Base-by-base conservation (phyloP, 2,113 vertebrate species). In the Microcebus griseorufus region DNA sequence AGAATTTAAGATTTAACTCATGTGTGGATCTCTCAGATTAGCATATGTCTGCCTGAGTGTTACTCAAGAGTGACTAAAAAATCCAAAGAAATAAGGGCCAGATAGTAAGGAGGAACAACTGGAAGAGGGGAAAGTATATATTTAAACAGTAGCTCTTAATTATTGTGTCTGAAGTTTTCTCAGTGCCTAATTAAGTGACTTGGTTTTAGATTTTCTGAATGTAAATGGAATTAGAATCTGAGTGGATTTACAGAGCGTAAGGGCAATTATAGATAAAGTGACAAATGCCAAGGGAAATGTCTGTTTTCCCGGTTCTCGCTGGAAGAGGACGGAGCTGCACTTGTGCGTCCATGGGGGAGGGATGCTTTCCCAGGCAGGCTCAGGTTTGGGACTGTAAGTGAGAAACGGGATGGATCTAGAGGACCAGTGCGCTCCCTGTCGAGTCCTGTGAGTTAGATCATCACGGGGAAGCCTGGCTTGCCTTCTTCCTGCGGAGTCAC, bases 311-410 rank as follows among this genome's bases (percentile, higher is more conserved):
- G 23, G 22, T 53, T 58, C 10, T 76, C 3, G 13, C 13, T 10
- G 20, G 18, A 6, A 5, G 84, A 23, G 51, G 32, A 6, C 9
- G 2, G 25, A 55, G n/a, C 39, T 53, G 58, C 27, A n/a, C 62
- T 62, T 10, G 0, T 25, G 37, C 39, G 37, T 20, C 10, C 4
- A 0, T 48, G 8, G 2, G 7, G 58, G 18, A 27, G 9, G 29
- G 23, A 0, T 6, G 7, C 12, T 27, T 65, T 51, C 65, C 60
- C 11, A 10, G 42, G 48, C 84, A 85, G 93, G 78, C 64, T 6
- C 12, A 3, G 0, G 0, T 34, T 39, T 10, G 23, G 53, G 32
- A 4, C 18, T 51, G 11, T 2, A 18, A 11, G 72, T 70, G 53
- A 13, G 45, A 39, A 45, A 48, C 2, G 1, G 55, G 13, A 5